Evolutionary conservation across 2,888 invertebrate genomes (phyloP), one percentile per base, ranked within the genome.

Genomic region (Chrysolina oricalcia): DNA sequence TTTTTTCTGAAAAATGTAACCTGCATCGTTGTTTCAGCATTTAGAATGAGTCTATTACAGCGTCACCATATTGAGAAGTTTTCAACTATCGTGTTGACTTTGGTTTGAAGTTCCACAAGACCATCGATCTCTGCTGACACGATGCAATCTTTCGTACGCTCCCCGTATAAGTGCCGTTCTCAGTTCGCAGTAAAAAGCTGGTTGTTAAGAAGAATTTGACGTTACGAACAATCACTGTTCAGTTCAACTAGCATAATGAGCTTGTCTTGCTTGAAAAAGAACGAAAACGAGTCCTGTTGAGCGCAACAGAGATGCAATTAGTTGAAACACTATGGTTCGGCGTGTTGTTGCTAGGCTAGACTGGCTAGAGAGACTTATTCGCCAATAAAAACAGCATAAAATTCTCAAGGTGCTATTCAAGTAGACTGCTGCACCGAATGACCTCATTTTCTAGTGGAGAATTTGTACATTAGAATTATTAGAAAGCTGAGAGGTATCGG

Each of bases 401-500:
- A 46, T 67, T 59, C 53, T 67, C 67, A 67, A 67, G 67, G 67
- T 50, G 48, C 21, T 67, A 13, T 50, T 17, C 17, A 40, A 27
- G 35, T 67, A 21, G 59, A 59, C 59, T 35, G 35, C 13, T 59
- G 59, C 59, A 59, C 59, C 10, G 59, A n/a, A 35, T 35, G 59
- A 59, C 59, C 59, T 59, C 59, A 27, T 59, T 35, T 17, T 59
- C 27, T 35, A 27, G 27, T 35, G n/a, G 59, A 15, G n/a, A 27
- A 59, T 59, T 59, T n/a, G 59, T 59, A 59, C 59, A 59, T 59
- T 59, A 59, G 59, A 59, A 59, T n/a, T n/a, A n/a, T n/a, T n/a
- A n/a, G n/a, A n/a, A n/a, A n/a, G n/a, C n/a, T n/a, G n/a, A n/a
- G n/a, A n/a, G n/a, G n/a, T n/a, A n/a, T n/a, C n/a, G n/a, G n/a